Percentiles rank a stretch among this genome's conserved stretches.
phyloP scores from a whole-genome alignment of 2,113 vertebrate genomes.

The Percopsis transmontana region DNA sequence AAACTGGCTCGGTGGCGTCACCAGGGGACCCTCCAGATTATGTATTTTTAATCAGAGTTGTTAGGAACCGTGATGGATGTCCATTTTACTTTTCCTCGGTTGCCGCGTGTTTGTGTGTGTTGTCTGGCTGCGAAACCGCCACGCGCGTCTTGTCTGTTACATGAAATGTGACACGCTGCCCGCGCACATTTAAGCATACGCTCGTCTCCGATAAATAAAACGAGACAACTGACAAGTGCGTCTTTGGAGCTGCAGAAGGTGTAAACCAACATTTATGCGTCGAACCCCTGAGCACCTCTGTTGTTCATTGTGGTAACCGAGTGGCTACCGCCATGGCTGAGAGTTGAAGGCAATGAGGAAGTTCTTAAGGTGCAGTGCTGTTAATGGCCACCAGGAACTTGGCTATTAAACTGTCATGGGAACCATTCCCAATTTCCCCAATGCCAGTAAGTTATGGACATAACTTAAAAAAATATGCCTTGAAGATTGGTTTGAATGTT shows the following conservation, averaged over 20 bases:
- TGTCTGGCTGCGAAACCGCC: slow-evolving; percentile 46
- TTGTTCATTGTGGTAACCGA: too few relatives aligned
- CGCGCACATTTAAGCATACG: neutral
- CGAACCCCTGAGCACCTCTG: too few relatives aligned
- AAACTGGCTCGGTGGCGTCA: slow-evolving; percentile 73
- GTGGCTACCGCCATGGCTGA: too few relatives aligned
- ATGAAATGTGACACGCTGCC: slow-evolving; percentile 13
- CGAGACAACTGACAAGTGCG: neutral
- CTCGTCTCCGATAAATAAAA: neutral
- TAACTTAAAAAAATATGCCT: too few relatives aligned
- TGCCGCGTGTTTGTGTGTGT: slow-evolving; percentile 53
- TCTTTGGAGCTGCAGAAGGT: neutral
- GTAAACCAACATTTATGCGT: too few relatives aligned
- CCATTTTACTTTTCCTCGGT: slow-evolving; percentile 59
- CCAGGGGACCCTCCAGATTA: slow-evolving; percentile 74
- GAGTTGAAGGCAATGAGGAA: too few relatives aligned
- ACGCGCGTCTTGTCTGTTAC: slow-evolving; percentile 54
- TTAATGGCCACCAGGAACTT: too few relatives aligned
- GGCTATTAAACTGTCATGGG: too few relatives aligned
- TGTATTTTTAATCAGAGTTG: slow-evolving; percentile 84
- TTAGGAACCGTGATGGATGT: slow-evolving; percentile 80
- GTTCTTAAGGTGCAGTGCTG: too few relatives aligned
- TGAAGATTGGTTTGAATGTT: too few relatives aligned
- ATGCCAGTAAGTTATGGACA: too few relatives aligned
- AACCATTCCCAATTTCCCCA: too few relatives aligned